Base-by-base conservation (phyloP, 2,113 vertebrate genomes). In the Phasianus colchicus region DNA sequence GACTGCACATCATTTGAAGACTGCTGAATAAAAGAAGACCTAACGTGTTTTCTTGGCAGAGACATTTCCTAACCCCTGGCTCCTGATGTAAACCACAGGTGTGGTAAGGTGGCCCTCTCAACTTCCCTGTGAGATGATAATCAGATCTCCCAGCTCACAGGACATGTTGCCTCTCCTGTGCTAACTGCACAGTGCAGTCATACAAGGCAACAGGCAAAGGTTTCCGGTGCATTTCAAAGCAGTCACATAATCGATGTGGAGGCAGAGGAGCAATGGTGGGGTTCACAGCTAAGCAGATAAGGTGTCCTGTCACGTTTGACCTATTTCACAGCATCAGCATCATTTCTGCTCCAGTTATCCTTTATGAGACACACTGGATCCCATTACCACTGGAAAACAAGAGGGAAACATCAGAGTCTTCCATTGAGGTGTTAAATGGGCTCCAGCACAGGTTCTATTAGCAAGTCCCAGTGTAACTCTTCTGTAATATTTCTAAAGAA, bases 321-420 rank as follows among this genome's bases (percentile, higher is more conserved):
- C 95, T 95, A 95, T 93, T 97, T 97, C 93, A 88, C 87, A 93
- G 61, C 84, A 83, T 72, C 70, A 94, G 61, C 91, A 95, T 96
- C 82, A 48, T 93, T 96, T 97, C 95, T 95, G 94, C 95, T 63
- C 92, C 88, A 93, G 80, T 82, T 95, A 81, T 43, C 80, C 88
- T 92, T 78, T 66, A 45, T 81, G 86, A 95, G 57, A 27, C 50
- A 75, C 76, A 48, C 40, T 70, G 61, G 82, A 54, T 86, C 43
- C 65, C 57, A 69, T 63, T 57, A 13, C 54, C 3, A 1, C 54
- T 86, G 80, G 36, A 92, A 88, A 92, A 42, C 50, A 54, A 83
- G 78, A 86, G 22, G 47, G 36, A 77, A 89, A 66, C 45, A 74
- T 19, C 69, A 73, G 3, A 0, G 72, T 20, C 72, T 81, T 83